These are phyloP conservation scores for Acinonyx jubatus DNA, from an alignment of 2,113 vertebrate genomes.

Conservation along the genomic window DNA sequence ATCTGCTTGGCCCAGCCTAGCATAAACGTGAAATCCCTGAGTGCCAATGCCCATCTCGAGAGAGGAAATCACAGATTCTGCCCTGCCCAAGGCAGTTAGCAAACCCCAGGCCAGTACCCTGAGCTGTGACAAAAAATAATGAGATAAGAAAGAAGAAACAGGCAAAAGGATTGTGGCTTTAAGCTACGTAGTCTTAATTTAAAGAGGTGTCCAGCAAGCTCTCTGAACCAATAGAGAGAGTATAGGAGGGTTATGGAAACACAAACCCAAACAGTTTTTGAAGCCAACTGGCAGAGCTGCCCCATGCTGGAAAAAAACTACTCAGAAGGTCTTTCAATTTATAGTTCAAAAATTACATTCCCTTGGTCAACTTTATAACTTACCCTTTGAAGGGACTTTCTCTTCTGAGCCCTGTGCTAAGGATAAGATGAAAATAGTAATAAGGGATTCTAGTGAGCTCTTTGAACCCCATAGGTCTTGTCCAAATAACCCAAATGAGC, in stretches of 20 bases:
- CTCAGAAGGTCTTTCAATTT: not conserved
- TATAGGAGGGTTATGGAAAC: not conserved
- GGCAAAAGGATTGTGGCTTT: not conserved
- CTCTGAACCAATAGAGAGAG: not conserved
- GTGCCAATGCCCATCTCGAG: not conserved
- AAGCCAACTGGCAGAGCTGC: not conserved
- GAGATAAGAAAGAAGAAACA: not conserved
- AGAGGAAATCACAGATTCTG: not conserved
- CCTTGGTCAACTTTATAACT: not conserved
- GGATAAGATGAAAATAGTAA: slow-evolving; percentile 47
- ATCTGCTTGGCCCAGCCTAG: not conserved
- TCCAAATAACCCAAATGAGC: not conserved
- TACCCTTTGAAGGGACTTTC: not conserved
- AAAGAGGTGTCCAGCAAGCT: not conserved
- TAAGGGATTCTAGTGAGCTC: not conserved
- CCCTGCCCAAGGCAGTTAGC: not conserved
- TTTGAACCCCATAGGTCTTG: not conserved
- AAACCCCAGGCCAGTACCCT: not conserved
- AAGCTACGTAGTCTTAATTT: not conserved
- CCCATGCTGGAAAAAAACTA: not conserved
- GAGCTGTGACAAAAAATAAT: not conserved
- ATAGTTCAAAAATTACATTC: slow-evolving; percentile 1
- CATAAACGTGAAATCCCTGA: not conserved
- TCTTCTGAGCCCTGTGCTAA: not conserved
- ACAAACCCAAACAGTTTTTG: not conserved